These are phyloP conservation scores for Stigmatopora nigra DNA, from an alignment of 2,113 vertebrate species.

Conservation along the genomic window DNA sequence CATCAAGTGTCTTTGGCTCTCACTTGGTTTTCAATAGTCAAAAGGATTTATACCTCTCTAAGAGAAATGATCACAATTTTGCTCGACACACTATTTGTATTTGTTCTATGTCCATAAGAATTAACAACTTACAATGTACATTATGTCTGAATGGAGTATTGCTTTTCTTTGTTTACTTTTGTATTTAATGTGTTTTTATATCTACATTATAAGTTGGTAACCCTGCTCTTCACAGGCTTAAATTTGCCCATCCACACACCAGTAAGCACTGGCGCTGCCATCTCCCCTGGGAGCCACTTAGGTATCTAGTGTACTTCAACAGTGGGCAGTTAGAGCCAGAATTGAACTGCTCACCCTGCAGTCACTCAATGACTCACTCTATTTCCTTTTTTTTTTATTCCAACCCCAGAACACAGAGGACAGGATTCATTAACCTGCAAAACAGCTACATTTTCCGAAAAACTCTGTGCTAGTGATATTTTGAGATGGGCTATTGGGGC, in stretches of 20 bases:
- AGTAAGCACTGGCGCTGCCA: too few species aligned
- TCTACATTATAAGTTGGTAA: too few species aligned
- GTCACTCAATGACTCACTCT: too few species aligned
- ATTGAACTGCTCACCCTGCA: too few species aligned
- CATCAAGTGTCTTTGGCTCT: conserved; percentile 24
- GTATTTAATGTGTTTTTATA: background rate
- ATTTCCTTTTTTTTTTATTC: too few species aligned
- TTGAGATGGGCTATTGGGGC: conserved; percentile 9
- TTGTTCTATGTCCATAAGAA: background rate
- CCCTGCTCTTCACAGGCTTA: too few species aligned
- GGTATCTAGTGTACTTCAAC: too few species aligned
- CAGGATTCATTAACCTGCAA: conserved; percentile 30
- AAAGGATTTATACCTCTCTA: conserved; percentile 13
- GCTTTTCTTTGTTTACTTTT: background rate
- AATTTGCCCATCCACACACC: too few species aligned
- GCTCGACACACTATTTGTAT: background rate
- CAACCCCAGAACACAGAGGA: background rate
- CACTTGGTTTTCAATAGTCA: conserved; percentile 44
- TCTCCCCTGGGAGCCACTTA: too few species aligned
- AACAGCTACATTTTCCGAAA: background rate
- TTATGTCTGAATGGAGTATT: background rate
- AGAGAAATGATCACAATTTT: conserved; percentile 6
- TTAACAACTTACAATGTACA: background rate
- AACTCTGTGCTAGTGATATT: background rate
- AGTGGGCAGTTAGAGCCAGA: too few species aligned